phyloP scores from a whole-genome alignment of 2,797 vertebrate species.

The Triplophysa bombifrons region DNA sequence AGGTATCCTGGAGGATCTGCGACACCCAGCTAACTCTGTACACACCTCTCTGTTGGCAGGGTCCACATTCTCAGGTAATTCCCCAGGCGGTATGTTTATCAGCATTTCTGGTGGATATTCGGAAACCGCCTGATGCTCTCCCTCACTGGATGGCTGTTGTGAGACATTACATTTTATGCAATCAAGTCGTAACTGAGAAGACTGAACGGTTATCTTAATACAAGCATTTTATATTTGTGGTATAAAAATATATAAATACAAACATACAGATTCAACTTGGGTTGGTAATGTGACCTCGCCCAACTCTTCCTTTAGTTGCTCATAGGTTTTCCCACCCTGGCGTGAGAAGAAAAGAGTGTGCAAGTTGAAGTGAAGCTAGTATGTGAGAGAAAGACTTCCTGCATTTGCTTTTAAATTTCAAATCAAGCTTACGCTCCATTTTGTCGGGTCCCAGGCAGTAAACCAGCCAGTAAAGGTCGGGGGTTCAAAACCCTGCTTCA shows the following conservation, averaged over 20 bases:
- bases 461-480: slow-evolving; percentile 92
- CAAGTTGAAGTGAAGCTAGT: not conserved
- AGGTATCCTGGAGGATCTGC: too few relatives aligned
- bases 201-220: not conserved
- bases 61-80: slow-evolving; percentile 83
- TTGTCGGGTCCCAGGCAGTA: slow-evolving; percentile 83
- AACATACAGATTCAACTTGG: slow-evolving; percentile 66
- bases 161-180: not conserved
- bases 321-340: slow-evolving; percentile 85
- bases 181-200: not conserved
- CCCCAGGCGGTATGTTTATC: slow-evolving; percentile 70
- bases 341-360: slow-evolving; percentile 30
- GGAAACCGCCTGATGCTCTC: slow-evolving; percentile 50
- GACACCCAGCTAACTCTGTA: not conserved
- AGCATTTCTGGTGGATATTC: slow-evolving; percentile 74
- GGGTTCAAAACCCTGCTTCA: slow-evolving; percentile 90
- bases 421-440: slow-evolving; percentile 84
- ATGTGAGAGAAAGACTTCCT: not conserved
- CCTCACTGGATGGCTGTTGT: slow-evolving; percentile 66
- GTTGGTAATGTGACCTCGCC: slow-evolving; percentile 70
- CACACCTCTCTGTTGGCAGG: slow-evolving; percentile 83
- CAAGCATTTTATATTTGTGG: not conserved
- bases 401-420: too few relatives aligned
- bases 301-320: slow-evolving; percentile 84
- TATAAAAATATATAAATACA: not conserved